These are phyloP conservation scores for Sinocyclocheilus rhinocerous DNA, from an alignment of 2,113 vertebrate species.

Conservation along the genomic window DNA sequence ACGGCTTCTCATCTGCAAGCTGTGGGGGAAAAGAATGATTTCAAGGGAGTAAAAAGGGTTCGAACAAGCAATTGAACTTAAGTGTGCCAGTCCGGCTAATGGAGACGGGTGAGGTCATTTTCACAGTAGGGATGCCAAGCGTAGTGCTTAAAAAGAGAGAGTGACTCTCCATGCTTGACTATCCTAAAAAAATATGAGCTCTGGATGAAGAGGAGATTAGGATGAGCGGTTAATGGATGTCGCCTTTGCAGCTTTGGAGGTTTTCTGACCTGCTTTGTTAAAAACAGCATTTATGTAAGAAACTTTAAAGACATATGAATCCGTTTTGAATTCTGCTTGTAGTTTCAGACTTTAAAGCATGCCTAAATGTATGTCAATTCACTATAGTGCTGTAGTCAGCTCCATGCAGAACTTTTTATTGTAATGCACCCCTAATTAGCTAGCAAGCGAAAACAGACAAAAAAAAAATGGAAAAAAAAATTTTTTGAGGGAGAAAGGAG, in stretches of 20 bases:
- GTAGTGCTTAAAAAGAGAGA: slow-evolving; percentile 28
- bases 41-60: slow-evolving; percentile 40
- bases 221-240: slow-evolving; percentile 18
- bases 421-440: too few species aligned
- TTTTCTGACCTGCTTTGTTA: slow-evolving; percentile 27
- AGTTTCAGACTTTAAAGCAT: background rate
- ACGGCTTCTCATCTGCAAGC: slow-evolving; percentile 47
- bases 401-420: background rate
- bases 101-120: slow-evolving; percentile 48
- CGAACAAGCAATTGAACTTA: slow-evolving; percentile 55
- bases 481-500: too few species aligned
- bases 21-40: slow-evolving; percentile 25
- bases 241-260: slow-evolving; percentile 19
- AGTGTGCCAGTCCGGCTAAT: slow-evolving; percentile 51
- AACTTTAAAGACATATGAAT: background rate
- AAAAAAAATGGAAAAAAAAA: too few species aligned
- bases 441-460: too few species aligned
- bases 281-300: background rate
- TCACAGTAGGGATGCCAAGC: slow-evolving; percentile 50
- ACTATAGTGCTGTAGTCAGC: background rate
- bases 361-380: background rate
- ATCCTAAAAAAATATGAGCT: background rate
- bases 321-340: background rate
- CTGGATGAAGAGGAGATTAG: background rate
- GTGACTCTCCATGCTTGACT: background rate